phyloP scores from a whole-genome alignment of 1,140 invertebrate genomes.

The Heliconius congener region DNA sequence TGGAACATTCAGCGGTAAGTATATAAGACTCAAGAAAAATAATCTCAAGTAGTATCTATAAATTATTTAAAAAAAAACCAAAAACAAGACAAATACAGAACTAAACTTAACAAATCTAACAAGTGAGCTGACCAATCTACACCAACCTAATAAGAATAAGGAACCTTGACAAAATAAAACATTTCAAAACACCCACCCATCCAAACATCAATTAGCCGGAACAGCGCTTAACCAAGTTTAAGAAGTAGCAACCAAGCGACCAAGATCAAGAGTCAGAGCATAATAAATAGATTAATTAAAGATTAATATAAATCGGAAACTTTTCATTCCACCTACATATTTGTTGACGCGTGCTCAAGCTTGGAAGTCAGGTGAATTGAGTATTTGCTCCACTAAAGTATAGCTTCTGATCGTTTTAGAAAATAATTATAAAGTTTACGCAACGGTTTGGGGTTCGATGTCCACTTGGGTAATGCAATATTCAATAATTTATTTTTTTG shows the following conservation, averaged over 20 bases:
- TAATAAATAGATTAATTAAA: conserved; percentile 20
- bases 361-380: conserved; percentile 6
- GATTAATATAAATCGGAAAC: conserved; percentile 23
- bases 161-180: too few relatives aligned
- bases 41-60: too few relatives aligned
- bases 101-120: too few relatives aligned
- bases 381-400: neutral
- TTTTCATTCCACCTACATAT: conserved; percentile 31
- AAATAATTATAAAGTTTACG: neutral
- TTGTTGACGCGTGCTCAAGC: conserved; percentile 15
- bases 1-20: too few relatives aligned
- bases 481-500: neutral
- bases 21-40: too few relatives aligned
- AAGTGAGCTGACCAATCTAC: too few relatives aligned
- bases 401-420: neutral
- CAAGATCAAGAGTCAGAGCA: neutral
- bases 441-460: neutral
- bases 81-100: too few relatives aligned
- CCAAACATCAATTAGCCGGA: neutral
- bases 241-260: neutral
- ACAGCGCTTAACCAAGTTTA: neutral
- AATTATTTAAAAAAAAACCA: too few relatives aligned
- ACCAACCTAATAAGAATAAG: too few relatives aligned
- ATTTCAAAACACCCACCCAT: neutral
- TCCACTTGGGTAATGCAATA: too few relatives aligned